phyloP scores from a whole-genome alignment of 2,888 invertebrate genomes.

The Lepidochrysops patricia region DNA sequence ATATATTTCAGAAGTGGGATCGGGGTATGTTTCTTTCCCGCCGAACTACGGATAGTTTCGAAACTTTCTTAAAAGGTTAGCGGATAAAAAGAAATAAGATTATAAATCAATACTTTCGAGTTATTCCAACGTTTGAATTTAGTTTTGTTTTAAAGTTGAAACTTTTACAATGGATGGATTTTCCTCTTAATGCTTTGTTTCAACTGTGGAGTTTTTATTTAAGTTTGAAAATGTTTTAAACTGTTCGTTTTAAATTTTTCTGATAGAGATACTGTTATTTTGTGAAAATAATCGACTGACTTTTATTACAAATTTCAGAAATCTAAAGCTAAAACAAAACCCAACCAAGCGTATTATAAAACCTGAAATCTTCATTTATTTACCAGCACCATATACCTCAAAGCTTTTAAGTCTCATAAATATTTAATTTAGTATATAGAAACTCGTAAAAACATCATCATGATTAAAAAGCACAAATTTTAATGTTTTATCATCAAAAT shows the following conservation, averaged over 20 bases:
- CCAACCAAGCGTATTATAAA: too few relatives aligned
- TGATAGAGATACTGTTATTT: neutral
- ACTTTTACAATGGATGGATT: conserved; percentile 9
- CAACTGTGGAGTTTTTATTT: conserved; percentile 4
- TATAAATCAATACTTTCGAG: conserved; percentile 12
- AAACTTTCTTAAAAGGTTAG: conserved; percentile 44
- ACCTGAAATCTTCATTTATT: too few relatives aligned
- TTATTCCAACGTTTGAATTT: conserved; percentile 12
- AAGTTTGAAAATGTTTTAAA: neutral
- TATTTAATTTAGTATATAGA: too few relatives aligned
- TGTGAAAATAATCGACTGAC: neutral
- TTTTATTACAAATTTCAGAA: neutral
- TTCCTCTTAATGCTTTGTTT: neutral
- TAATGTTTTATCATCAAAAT: neutral
- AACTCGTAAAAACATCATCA: neutral
- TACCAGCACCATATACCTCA: too few relatives aligned
- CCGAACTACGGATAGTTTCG: conserved; percentile 36
- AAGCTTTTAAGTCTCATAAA: neutral
- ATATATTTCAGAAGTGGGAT: conserved; percentile 26
- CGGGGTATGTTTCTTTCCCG: conserved; percentile 36
- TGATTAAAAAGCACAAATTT: neutral
- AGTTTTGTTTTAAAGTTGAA: conserved; percentile 10
- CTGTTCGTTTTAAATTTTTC: neutral
- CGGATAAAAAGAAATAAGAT: conserved; percentile 24
- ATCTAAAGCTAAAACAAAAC: too few relatives aligned